A percentile compares a stretch with the other conserved stretches of the same genome.
phyloP scores from a whole-genome alignment of 2,113 vertebrate genomes.

The Hippocampus zosterae region DNA sequence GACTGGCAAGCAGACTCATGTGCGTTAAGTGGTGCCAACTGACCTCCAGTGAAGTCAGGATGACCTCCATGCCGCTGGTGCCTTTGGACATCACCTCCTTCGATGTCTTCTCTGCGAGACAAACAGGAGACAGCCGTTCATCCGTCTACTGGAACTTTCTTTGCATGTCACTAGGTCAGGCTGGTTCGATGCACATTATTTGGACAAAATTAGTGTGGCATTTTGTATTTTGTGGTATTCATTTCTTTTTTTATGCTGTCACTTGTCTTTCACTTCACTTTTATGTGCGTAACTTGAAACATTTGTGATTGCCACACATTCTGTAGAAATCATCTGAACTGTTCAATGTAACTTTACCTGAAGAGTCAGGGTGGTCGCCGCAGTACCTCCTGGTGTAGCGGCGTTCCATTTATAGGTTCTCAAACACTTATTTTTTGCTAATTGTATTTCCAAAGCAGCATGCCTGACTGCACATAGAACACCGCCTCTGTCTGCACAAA shows the following conservation, averaged over 20 bases:
- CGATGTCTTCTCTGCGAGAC: constrained; percentile 84
- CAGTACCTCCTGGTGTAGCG: constrained; percentile 22
- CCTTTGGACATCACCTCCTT: constrained; percentile 95
- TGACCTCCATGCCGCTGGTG: constrained; percentile 88
- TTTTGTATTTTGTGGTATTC: too few relatives aligned
- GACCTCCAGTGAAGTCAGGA: constrained; percentile 89
- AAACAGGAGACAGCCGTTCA: background rate
- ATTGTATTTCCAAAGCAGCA: constrained; percentile 10
- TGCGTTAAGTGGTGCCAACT: constrained; percentile 6
- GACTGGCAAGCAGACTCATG: background rate
- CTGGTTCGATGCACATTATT: too few relatives aligned
- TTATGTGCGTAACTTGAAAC: background rate
- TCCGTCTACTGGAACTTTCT: background rate
- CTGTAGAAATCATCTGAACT: background rate
- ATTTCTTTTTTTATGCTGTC: too few relatives aligned
- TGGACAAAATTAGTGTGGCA: background rate
- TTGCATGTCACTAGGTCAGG: background rate
- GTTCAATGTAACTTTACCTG: constrained; percentile 33
- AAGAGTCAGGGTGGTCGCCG: constrained; percentile 15
- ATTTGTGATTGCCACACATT: background rate
- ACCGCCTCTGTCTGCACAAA: constrained; percentile 21
- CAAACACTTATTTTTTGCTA: constrained; percentile 6
- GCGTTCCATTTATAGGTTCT: constrained; percentile 46
- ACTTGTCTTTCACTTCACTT: background rate
- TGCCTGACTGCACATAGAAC: background rate